Evolutionary conservation across 2,113 vertebrate species (phyloP), one percentile per base, ranked within the genome.

Genomic region (Thalassoma bifasciatum): DNA sequence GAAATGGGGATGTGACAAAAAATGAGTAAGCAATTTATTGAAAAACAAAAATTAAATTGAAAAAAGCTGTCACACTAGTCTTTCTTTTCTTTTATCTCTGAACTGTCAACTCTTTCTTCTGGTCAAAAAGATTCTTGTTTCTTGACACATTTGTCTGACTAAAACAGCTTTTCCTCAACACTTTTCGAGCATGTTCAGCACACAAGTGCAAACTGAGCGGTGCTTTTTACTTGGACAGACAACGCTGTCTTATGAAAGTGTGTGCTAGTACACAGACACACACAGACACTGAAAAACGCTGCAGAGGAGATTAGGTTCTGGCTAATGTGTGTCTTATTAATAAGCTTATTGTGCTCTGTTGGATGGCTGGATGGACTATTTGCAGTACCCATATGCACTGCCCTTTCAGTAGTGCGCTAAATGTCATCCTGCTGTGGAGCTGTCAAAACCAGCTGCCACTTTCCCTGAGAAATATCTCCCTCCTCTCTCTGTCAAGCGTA

Each of bases 381-480:
- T 47, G 26, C 57, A 49, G 44, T 52, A 37, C 0, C 3, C 19
- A 38, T 64, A 53, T 40, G 22, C 17, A 36, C 44, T 72, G 62
- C 44, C 66, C 52, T 64, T 65, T 65, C 13, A 57, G 62, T 72
- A 52, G 52, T 59, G 58, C 49, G 66, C 50, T 63, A 69, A 64
- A 77, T 49, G 19, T 23, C 56, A 37, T 60, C 68, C 38, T 79
- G 56, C 49, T 79, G 68, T 66, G 66, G 16, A 6, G 54, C n/a
- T 72, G 76, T 66, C 61, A 61, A 54, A 66, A 61, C 47, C 62
- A 66, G 52, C 67, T 72, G 44, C 51, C 34, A 22, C 53, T 44
- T 17, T 36, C 56, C 56, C 54, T 3, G 5, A 60, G 72, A 38
- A 40, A 12, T 14, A 2, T 10, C 53, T 6, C 49, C 13, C 59